Base-by-base conservation (phyloP, 2,888 invertebrate species). In the Myathropa florea region DNA sequence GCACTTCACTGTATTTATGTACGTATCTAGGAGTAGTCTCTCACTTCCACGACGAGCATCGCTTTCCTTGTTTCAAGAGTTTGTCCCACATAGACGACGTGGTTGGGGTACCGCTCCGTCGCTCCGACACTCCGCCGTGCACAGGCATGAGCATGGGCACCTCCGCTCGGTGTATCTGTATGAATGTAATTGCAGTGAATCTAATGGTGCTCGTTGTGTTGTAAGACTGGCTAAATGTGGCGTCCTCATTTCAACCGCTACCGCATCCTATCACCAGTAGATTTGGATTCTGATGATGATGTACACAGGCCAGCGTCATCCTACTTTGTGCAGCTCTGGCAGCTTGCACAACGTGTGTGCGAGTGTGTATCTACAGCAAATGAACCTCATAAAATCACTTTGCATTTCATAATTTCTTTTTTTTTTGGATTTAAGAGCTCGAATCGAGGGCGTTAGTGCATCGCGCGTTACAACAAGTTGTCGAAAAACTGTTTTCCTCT, bases 341-440 rank as follows among this genome's bases (percentile, higher is more conserved):
- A 10, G 18, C 3, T 18, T 46, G 46, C 46, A 46, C 46, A 46
- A 26, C n/a, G 28, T 9, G 26, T 46, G 7, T 33, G 18, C 10
- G 18, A 30, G 36, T 67, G 14, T 71, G 36, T 33, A 26, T 59
- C 46, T 33, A 23, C 70, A 70, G 33, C 73, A 75, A 86, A 79
- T 86, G 86, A 86, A 83, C 78, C 86, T 75, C 75, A 75, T 86
- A 83, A 83, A 83, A 83, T 86, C 83, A 83, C 83, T 79, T 83
- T 86, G 63, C 65, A 75, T 86, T 83, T 86, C 85, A 86, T 79
- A 83, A 71, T 82, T 36, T 68, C 21, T 73, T 46, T 64, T 67
- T n/a, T 81, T 67, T 76, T 81, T 78, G 30, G 82, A 78, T 83
- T 71, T 60, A 83, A 83, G 83, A 83, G 75, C 78, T 53, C 46